phyloP scores from a whole-genome alignment of 2,113 vertebrate genomes.

The Hemiprocne comata region DNA sequence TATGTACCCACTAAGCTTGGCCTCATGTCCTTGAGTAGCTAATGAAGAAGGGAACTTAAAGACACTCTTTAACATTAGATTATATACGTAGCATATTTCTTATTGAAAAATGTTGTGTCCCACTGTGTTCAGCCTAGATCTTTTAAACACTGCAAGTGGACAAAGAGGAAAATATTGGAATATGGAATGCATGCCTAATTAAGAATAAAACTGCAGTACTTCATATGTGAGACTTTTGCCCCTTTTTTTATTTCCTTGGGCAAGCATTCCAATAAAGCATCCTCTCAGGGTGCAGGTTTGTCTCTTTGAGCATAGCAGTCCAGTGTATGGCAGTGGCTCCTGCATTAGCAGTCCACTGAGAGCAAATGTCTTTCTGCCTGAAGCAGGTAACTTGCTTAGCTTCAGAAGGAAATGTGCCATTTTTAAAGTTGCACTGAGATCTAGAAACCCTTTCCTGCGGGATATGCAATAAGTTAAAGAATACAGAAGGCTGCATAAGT shows the following conservation, averaged over 20 bases:
- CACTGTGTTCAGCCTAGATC: neutral
- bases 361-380: neutral
- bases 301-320: neutral
- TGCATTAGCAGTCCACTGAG: neutral
- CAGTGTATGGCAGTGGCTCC: neutral
- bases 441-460: neutral
- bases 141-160: neutral
- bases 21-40: neutral
- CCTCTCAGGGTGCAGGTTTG: neutral
- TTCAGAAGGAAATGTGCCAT: neutral
- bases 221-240: neutral
- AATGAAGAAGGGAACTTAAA: neutral
- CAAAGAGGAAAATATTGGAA: neutral
- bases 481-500: slow-evolving; percentile 19
- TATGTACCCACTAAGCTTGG: neutral
- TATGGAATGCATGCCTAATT: neutral
- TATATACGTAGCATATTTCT: neutral
- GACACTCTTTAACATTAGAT: neutral
- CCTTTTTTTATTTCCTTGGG: neutral
- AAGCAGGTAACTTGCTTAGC: neutral
- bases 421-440: slow-evolving; percentile 1
- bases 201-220: neutral
- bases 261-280: neutral
- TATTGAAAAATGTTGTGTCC: neutral
- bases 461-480: neutral